phyloP scores from a whole-genome alignment of 2,113 vertebrate genomes.

The Apus apus region DNA sequence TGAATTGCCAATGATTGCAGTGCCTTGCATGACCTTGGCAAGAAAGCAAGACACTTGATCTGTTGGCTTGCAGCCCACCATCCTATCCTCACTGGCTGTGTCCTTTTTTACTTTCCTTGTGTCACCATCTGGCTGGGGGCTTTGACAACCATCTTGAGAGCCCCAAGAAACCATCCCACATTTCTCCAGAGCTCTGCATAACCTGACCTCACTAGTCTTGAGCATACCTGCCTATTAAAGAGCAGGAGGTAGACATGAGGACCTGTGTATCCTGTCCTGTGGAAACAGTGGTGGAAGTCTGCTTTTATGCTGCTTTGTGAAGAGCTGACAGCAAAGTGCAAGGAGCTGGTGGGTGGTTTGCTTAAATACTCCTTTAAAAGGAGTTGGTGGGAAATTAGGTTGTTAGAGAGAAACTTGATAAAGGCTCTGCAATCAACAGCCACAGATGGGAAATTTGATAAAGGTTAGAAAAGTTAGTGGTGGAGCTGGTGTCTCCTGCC shows the following conservation, averaged over 20 bases:
- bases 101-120: not conserved
- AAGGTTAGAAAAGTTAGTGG: not conserved
- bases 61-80: not conserved
- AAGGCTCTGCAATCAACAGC: not conserved
- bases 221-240: not conserved
- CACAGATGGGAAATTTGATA: not conserved
- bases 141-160: not conserved
- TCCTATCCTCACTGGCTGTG: not conserved
- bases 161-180: not conserved
- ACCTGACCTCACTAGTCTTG: not conserved
- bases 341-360: not conserved
- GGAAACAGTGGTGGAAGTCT: not conserved
- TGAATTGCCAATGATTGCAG: not conserved
- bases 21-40: not conserved
- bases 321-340: not conserved
- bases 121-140: not conserved
- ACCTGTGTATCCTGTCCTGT: not conserved
- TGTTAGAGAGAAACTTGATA: not conserved
- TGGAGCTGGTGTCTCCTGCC: not conserved
- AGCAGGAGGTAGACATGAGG: not conserved
- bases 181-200: not conserved
- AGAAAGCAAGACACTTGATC: not conserved
- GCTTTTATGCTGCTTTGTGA: not conserved
- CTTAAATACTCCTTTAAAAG: not conserved
- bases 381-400: not conserved